Base-by-base conservation (phyloP, 1,140 invertebrate genomes). In the Apis florea region DNA sequence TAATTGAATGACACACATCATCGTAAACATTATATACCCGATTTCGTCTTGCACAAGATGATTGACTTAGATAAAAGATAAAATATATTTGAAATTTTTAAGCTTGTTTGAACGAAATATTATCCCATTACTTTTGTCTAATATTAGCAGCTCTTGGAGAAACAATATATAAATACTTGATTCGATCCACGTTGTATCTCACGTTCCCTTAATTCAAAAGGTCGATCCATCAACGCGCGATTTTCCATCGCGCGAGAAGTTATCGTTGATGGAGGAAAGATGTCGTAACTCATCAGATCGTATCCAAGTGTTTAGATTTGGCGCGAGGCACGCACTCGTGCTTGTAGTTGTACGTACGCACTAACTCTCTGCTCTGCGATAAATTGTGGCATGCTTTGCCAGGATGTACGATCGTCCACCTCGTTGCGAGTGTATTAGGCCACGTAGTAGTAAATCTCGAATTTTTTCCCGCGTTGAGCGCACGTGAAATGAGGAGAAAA, bases 361-460 rank as follows among this genome's bases (percentile, higher is more conserved):
- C 53, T 67, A 67, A 12, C 58, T n/a, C n/a, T n/a, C 40, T 31
- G 19, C 63, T 80, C n/a, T 21, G 47, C 26, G 76, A 87, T 87
- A 85, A 87, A 87, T 85, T 85, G 66, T 26, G 19, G n/a, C 24
- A 59, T 67, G 67, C 26, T 75, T 53, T 8, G 72, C 31, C 19
- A 80, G 83, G 76, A 86, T 78, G 67, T 77, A 84, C 47, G 61
- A 69, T 68, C 54, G 59, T 76, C 58, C 67, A 47, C 31, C 61
- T 81, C 31, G 56, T 80, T 69, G 73, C 53, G 76, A 83, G 63
- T 77, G 77, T 80, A 80, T 83, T 80, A 77, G 54, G 24, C 47
- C 21, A 12, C 51, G 69, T 64, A 70, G 84, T 86, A 86, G 84
- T 86, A 86, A 87, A 83, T 85, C 71, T 83, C 40, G 24, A 69